Conservation (phyloP, 2,888 invertebrate genomes). For the Trachelus stipa region DNA sequence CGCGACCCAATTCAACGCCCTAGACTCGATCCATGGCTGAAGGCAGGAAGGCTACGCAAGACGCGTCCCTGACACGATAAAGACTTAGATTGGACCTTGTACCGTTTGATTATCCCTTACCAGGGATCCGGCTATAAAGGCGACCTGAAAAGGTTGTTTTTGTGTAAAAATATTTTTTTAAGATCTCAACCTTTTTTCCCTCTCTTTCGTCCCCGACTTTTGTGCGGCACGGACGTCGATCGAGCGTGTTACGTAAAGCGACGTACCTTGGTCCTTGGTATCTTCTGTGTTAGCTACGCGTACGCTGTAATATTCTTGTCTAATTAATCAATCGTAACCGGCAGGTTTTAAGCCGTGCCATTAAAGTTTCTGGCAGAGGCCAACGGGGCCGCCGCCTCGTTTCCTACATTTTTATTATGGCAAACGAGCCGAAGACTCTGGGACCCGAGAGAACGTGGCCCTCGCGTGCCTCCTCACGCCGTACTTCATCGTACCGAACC, state of each 20-base stretch:
- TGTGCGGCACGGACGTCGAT: background rate
- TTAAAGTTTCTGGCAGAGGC: background rate
- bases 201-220: background rate
- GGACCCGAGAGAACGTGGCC: conserved; percentile 12
- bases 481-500: background rate
- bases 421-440: background rate
- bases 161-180: background rate
- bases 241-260: background rate
- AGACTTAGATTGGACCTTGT: background rate
- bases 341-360: background rate
- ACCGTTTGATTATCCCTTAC: background rate
- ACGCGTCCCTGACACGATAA: conserved; percentile 36
- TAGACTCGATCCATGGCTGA: conserved; percentile 13
- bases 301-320: background rate
- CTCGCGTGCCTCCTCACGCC: conserved; percentile 16
- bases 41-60: background rate
- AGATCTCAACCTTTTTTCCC: background rate
- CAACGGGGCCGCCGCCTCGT: background rate
- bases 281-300: background rate
- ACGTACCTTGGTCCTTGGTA: background rate
- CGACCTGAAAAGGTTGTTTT: background rate
- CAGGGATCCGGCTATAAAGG: background rate
- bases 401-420: background rate
- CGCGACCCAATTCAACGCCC: conserved; percentile 46
- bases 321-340: background rate